Evolutionary conservation across 2,113 vertebrate genomes (phyloP).

Genomic region (Megaceryle torquata): DNA sequence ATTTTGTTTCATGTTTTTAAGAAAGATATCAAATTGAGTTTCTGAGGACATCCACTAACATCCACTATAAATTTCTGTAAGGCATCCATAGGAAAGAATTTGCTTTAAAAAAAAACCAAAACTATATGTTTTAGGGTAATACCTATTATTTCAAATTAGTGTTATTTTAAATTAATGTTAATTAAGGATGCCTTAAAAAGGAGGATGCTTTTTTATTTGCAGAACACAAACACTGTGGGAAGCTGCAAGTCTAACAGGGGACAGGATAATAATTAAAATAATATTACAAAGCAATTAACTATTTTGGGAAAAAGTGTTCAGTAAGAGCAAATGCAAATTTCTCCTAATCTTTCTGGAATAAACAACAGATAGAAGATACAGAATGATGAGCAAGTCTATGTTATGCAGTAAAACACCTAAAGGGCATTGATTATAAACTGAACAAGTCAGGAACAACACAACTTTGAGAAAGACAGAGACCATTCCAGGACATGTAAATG

Average conservation of each 20-base stretch:
- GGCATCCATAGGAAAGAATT: neutral
- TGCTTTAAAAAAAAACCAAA: neutral
- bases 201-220: neutral
- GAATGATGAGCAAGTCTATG: neutral
- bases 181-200: neutral
- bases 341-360: neutral
- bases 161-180: neutral
- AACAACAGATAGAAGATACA: neutral
- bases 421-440: neutral
- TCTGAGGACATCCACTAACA: neutral
- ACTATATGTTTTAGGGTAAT: neutral
- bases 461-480: neutral
- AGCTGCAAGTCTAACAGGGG: neutral
- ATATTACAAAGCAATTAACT: neutral
- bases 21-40: neutral
- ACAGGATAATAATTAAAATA: neutral
- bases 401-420: neutral
- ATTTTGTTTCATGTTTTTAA: neutral
- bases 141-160: neutral
- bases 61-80: neutral
- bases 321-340: neutral
- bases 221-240: neutral
- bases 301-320: fast-evolving
- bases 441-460: neutral
- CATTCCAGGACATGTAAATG: neutral